Base-by-base conservation (phyloP, 92 coral and sea anemone genomes). In the Parazoanthus darwini region DNA sequence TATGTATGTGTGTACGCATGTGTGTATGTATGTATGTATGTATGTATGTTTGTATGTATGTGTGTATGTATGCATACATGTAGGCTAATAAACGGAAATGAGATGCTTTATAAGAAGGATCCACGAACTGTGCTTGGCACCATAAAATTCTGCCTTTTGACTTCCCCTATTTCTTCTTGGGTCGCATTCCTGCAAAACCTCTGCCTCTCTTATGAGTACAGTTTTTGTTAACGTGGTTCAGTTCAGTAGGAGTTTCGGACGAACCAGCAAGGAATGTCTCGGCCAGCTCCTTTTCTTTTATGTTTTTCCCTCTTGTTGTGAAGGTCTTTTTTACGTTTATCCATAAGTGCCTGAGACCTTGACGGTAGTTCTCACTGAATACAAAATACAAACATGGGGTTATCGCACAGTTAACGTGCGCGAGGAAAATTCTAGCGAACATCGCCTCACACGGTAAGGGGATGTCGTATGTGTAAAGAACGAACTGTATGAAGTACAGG, bases 341-440 rank as follows among this genome's bases (percentile, higher is more conserved):
- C 67, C 87, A 84, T n/a, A 84, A 46, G 20, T 48, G 22, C 78
- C 74, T 88, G 33, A 94, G 86, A 3, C 93, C 93, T 35, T 79
- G 74, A 35, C 90, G 89, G 66, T 94, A 94, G 50, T 92, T 92
- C 58, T 90, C 92, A 65, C 96, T 85, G 48, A 94, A 88, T 2
- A 86, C 85, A 33, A 90, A 88, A 33, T 90, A 92, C 5, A 93
- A 71, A 56, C 92, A 92, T 2, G 96, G 96, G 8, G 89, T 91
- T 5, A 92, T 43, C 1, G 96, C 96, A 74, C 92, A 87, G 90
- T 93, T 93, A 26, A 79, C 54, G 79, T 92, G 90, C 2, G 96
- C 94, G 4, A 93, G 91, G 50, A 93, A 71, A 18, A 93, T 74
- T 23, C 93, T 85, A 11, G 82, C 74, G 65, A 89, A 93, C 76